Conservation (phyloP, 2,888 invertebrate species). For the Synergus itoensis region DNA sequence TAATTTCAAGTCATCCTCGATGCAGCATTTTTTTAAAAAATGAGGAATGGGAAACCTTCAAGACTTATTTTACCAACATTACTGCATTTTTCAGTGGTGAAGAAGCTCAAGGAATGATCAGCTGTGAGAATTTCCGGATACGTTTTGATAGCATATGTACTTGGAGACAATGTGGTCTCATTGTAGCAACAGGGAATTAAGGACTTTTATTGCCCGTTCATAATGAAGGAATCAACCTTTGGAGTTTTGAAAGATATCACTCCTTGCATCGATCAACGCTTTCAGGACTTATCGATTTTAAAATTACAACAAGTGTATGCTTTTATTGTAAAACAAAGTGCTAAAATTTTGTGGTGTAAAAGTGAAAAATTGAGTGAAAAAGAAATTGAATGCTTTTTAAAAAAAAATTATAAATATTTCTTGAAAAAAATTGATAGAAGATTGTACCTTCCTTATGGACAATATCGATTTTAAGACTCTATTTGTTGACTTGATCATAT, state of each 20-base stretch:
- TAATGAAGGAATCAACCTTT: background rate
- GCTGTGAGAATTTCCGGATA: background rate
- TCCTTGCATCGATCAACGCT: background rate
- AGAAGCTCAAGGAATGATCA: background rate
- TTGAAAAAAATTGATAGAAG: too few species aligned
- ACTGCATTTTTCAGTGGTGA: too few species aligned
- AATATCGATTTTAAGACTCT: too few species aligned
- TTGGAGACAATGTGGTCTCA: background rate
- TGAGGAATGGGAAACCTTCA: background rate
- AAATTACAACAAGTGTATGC: too few species aligned
- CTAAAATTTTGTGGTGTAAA: too few species aligned
- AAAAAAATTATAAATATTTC: too few species aligned
- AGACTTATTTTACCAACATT: background rate
- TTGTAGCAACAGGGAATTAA: background rate
- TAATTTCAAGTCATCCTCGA: background rate
- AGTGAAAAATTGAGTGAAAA: too few species aligned
- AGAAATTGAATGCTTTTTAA: too few species aligned
- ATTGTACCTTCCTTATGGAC: too few species aligned
- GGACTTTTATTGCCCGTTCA: background rate
- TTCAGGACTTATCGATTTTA: conserved; percentile 43
- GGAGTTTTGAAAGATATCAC: background rate
- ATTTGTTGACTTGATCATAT: too few species aligned
- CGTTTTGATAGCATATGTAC: too few species aligned
- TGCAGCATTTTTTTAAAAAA: background rate
- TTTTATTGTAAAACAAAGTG: too few species aligned